Evolutionary conservation across 1,140 invertebrate genomes (phyloP), one percentile per base, ranked within the genome.

Genomic region (Bactericera cockerelli): DNA sequence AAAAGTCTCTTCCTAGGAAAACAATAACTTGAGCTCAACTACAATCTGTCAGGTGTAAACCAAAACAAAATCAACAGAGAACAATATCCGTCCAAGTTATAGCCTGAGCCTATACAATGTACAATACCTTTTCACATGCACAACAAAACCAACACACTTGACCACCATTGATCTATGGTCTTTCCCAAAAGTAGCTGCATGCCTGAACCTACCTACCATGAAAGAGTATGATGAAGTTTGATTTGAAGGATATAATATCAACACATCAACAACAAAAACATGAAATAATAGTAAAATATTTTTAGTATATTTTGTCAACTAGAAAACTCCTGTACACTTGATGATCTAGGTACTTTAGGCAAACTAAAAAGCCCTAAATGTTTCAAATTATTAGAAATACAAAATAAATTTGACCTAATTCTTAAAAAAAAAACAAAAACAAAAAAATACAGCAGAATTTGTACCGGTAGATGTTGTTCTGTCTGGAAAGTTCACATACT

Each of bases 401-500:
- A n/a, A n/a, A n/a, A n/a, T n/a, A n/a, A n/a, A n/a, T n/a, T n/a
- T n/a, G n/a, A n/a, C n/a, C n/a, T n/a, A n/a, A n/a, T n/a, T n/a
- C n/a, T n/a, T n/a, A n/a, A n/a, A n/a, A n/a, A n/a, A n/a, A n/a
- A n/a, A n/a, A n/a, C n/a, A n/a, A n/a, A n/a, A n/a, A n/a, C n/a
- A n/a, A n/a, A n/a, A n/a, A n/a, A n/a, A n/a, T n/a, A n/a, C n/a
- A n/a, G n/a, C n/a, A n/a, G n/a, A n/a, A n/a, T n/a, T n/a, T n/a
- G 22, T 49, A 49, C 42, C 42, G 6, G 42, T 49, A 10, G 42
- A 49, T 49, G n/a, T 49, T 10, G 42, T 49, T 22, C 42, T 49
- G n/a, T 49, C 67, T 49, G 77, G 78, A 67, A 79, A 80, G 13
- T 61, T 61, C 10, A 70, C 59, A 1, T 66, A 55, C 67, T 76